Evolutionary conservation across 2,797 vertebrate species (phyloP), one percentile per base, ranked within the genome.

Genomic region (Capromys pilorides): DNA sequence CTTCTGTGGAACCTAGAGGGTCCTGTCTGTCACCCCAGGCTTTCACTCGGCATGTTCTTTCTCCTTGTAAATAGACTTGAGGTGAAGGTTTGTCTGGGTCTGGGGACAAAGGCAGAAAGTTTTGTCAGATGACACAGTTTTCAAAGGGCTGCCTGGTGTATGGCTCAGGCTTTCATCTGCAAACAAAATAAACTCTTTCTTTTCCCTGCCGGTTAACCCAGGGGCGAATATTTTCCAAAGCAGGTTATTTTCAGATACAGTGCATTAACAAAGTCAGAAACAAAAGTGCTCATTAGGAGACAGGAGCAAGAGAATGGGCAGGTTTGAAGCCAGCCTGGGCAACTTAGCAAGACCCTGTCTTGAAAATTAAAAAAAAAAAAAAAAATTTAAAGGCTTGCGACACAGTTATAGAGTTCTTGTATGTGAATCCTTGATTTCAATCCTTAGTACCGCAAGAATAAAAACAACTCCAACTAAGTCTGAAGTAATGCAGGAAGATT

Each of bases 111-210:
- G 78, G 18, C 80, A 71, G 87, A 90, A 88, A 82, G 5, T 79
- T 92, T 90, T 39, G 64, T 90, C 89, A 86, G 67, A 80, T 93
- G 59, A 77, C n/a, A 45, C 31, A 26, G 41, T 49, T 93, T 88
- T 87, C 90, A 86, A 51, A 92, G 39, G 78, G 33, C 79, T 78
- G 0, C 59, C 69, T 67, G 49, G 41, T 28, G 0, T 91, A 36
- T 79, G 39, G n/a, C 92, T 86, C 41, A 80, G 67, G 26, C 69
- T 88, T 94, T 71, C 90, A 66, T 83, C 49, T 88, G 66, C 67
- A 88, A 93, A 94, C 21, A 87, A 62, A 93, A 64, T 19, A 92
- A 62, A 83, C 86, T 67, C 95, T 96, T 59, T 62, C 95, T 96
- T 64, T 81, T 18, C 16, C 54, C 62, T 41, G 18, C 71, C 88